Conservation (phyloP, 37 sponge, comb jelly and placozoan genomes). For the Agelas oroides region DNA sequence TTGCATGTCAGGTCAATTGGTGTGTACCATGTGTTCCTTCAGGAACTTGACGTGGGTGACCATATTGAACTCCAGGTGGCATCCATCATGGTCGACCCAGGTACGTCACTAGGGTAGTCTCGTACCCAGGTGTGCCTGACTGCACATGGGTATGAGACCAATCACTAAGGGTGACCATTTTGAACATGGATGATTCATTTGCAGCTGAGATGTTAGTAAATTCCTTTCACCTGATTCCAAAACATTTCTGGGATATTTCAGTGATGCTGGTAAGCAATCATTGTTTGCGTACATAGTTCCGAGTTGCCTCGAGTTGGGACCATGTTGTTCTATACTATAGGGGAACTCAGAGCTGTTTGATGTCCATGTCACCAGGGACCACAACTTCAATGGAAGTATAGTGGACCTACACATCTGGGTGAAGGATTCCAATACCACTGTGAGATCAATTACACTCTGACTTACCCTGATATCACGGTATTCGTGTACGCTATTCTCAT, state of each 20-base stretch:
- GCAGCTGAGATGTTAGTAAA: too few relatives aligned
- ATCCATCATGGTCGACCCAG: neutral
- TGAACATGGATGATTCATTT: too few relatives aligned
- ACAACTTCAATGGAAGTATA: neutral
- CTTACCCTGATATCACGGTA: too few relatives aligned
- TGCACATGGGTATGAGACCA: too few relatives aligned
- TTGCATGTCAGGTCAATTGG: neutral
- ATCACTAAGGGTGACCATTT: too few relatives aligned
- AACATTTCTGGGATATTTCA: conserved; percentile 4
- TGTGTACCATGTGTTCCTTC: neutral
- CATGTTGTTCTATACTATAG: neutral
- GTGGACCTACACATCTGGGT: neutral
- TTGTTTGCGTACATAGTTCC: neutral
- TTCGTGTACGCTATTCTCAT: neutral
- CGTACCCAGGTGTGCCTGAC: too few relatives aligned
- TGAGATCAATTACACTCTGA: too few relatives aligned
- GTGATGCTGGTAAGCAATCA: conserved; percentile 3
- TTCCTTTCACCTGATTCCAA: neutral
- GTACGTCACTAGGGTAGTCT: neutral
- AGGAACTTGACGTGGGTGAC: conserved; percentile 40
- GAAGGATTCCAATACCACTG: neutral
- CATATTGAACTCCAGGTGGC: conserved; percentile 22
- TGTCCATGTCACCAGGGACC: neutral
- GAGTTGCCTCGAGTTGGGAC: too few relatives aligned
- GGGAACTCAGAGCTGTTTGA: conserved; percentile 28